A percentile compares a stretch with the other conserved stretches of the same genome.
Evolutionary conservation across 2,113 vertebrate species (phyloP).

Genomic region (Panthera leo): DNA sequence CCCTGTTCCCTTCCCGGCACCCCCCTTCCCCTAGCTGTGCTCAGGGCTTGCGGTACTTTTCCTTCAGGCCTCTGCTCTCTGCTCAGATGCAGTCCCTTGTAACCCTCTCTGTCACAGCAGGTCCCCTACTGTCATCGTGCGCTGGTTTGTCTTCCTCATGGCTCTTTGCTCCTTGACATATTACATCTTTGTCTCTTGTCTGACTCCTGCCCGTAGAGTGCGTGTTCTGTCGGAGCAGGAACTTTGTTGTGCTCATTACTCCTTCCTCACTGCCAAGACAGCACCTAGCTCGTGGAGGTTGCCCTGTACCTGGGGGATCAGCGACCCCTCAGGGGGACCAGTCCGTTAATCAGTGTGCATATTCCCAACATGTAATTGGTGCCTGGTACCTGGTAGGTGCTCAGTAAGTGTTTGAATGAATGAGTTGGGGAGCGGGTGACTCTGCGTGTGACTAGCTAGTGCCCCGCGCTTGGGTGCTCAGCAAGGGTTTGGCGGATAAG

Average conservation of each 20-base stretch:
- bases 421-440: neutral
- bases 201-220: neutral
- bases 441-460: neutral
- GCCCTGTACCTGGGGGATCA: neutral
- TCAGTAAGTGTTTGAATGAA: neutral
- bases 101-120: fast-evolving
- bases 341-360: neutral
- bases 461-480: neutral
- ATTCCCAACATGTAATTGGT: neutral
- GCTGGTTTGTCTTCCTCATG: neutral
- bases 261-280: neutral
- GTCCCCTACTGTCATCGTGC: no score
- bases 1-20: no score
- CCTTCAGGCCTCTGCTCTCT: neutral
- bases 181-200: neutral
- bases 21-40: no score
- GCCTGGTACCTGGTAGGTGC: neutral
- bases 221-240: neutral
- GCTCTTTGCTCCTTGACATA: neutral
- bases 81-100: neutral
- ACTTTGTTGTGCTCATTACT: neutral
- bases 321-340: neutral
- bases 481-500: neutral
- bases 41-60: neutral
- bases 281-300: no score